These are phyloP conservation scores for Peromyscus polionotus DNA, from an alignment of 2,113 vertebrate species.

Conservation along the genomic window DNA sequence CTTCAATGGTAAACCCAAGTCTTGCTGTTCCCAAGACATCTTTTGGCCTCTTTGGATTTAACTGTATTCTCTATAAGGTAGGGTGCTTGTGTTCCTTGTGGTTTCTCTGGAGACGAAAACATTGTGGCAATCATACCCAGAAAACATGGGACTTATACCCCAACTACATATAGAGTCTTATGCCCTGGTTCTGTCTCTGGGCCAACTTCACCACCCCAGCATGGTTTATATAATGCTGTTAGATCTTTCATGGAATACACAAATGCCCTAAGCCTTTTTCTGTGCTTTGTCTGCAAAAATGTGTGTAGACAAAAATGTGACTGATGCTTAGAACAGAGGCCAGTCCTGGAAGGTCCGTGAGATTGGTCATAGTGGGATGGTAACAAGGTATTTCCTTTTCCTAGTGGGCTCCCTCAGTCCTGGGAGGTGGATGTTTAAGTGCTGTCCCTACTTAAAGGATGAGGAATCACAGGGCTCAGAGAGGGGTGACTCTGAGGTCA, in stretches of 20 bases:
- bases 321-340: neutral
- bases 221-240: neutral
- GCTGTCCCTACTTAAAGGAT: neutral
- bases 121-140: neutral
- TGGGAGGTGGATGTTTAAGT: neutral
- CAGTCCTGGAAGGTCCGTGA: no score
- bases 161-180: neutral
- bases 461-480: neutral
- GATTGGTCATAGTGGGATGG: neutral
- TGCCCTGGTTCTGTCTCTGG: neutral
- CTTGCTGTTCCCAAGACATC: neutral
- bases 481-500: slow-evolving; percentile 25
- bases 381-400: neutral
- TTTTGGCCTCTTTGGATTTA: neutral
- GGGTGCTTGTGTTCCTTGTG: neutral
- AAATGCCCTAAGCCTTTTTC: neutral
- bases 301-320: neutral
- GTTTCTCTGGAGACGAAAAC: neutral
- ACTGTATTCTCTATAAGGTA: accelerated
- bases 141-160: neutral
- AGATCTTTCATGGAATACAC: neutral
- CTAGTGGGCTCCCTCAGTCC: neutral
- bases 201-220: neutral
- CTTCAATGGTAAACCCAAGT: neutral
- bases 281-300: neutral